phyloP scores from a whole-genome alignment of 2,113 vertebrate species.

The Pachyramphus minor region DNA sequence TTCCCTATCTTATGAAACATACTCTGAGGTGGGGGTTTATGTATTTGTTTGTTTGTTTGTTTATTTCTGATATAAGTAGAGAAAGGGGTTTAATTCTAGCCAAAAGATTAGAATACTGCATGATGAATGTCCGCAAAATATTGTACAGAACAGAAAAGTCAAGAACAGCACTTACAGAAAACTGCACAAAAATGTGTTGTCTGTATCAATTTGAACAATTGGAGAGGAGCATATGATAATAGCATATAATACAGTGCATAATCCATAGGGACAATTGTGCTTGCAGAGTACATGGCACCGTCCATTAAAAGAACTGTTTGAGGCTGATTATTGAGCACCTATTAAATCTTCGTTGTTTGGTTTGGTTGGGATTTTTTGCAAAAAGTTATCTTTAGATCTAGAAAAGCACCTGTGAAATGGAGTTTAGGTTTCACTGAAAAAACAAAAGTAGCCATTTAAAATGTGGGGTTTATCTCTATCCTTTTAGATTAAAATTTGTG shows the following conservation, averaged over 20 bases:
- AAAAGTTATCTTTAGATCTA: not conserved
- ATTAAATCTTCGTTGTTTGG: not conserved
- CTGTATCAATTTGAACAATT: not conserved
- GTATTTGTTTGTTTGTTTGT: not conserved
- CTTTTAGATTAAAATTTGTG: not conserved
- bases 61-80: not conserved
- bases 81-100: not conserved
- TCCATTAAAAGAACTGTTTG: not conserved
- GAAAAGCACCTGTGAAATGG: not conserved
- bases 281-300: not conserved
- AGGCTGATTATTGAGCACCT: not conserved
- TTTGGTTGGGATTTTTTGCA: rapidly evolving
- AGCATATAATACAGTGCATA: not conserved
- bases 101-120: not conserved
- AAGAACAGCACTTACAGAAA: not conserved
- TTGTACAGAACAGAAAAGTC: not conserved
- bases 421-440: not conserved
- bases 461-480: not conserved
- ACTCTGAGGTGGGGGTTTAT: rapidly evolving
- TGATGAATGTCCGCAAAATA: not conserved
- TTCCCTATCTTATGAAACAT: not conserved
- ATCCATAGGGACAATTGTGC: not conserved
- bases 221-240: not conserved
- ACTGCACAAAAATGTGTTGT: not conserved
- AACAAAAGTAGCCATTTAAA: not conserved